phyloP scores from a whole-genome alignment of 2,888 invertebrate species.

The Eupithecia pulchellata region DNA sequence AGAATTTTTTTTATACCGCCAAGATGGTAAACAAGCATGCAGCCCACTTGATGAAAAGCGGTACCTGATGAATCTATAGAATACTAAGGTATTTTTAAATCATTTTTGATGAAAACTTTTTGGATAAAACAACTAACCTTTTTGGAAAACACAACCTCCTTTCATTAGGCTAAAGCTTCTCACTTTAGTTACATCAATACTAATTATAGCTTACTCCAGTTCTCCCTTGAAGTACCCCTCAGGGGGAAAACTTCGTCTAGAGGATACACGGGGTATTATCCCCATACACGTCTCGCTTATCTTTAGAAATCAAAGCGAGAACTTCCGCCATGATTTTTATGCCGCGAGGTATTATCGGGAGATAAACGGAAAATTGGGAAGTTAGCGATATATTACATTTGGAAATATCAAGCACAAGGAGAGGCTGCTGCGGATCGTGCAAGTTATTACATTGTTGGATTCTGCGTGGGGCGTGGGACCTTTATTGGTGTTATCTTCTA shows the following conservation, averaged over 20 bases:
- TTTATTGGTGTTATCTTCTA: constrained; percentile 3
- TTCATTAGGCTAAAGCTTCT: neutral
- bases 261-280: neutral
- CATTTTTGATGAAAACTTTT: too few relatives aligned
- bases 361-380: constrained; percentile 33
- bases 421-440: constrained; percentile 4
- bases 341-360: constrained; percentile 30
- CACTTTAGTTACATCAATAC: neutral
- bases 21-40: too few relatives aligned
- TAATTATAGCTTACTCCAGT: neutral
- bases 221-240: neutral
- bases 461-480: neutral
- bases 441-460: constrained; percentile 16
- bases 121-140: neutral
- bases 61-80: too few relatives aligned
- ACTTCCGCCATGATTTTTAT: constrained; percentile 7
- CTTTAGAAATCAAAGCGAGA: constrained; percentile 1
- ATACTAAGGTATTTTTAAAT: too few relatives aligned
- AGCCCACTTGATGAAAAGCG: too few relatives aligned
- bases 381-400: constrained; percentile 18
- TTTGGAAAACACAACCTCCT: too few relatives aligned
- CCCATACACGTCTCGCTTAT: constrained; percentile 2
- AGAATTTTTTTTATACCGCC: too few relatives aligned
- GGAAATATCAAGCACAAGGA: constrained; percentile 17
- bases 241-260: neutral